Evolutionary conservation across 2,888 invertebrate species (phyloP).

Genomic region (Pollenia labialis): DNA sequence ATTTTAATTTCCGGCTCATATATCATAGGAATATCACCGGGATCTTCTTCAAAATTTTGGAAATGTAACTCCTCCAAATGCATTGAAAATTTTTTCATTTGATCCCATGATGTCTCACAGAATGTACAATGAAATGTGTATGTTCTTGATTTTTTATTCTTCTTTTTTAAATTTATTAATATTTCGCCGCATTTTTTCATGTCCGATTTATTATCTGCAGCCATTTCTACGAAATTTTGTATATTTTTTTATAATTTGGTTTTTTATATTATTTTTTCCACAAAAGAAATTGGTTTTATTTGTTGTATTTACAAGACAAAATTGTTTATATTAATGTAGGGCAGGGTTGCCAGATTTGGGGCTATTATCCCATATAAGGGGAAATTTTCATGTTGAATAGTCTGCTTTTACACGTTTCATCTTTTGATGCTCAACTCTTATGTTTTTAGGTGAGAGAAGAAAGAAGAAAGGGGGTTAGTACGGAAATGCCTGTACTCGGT

Average conservation of each 20-base stretch:
- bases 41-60: slow-evolving; percentile 40
- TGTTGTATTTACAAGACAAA: slow-evolving; percentile 12
- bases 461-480: no score
- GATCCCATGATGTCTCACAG: slow-evolving; percentile 65
- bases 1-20: slow-evolving; percentile 61
- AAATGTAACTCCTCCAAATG: slow-evolving; percentile 59
- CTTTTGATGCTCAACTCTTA: no score
- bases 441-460: no score
- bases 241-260: not conserved
- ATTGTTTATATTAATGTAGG: slow-evolving; percentile 25
- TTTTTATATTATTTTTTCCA: not conserved
- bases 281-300: slow-evolving; percentile 24
- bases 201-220: slow-evolving; percentile 42
- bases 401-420: no score
- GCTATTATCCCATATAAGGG: no score
- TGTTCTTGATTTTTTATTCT: slow-evolving; percentile 61
- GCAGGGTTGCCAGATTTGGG: not conserved
- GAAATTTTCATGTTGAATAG: no score
- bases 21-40: slow-evolving; percentile 21
- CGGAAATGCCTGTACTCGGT: no score
- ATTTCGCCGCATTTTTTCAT: slow-evolving; percentile 66
- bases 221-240: slow-evolving; percentile 41
- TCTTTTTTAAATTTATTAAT: slow-evolving; percentile 61
- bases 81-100: slow-evolving; percentile 69
- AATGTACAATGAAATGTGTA: slow-evolving; percentile 63